Percentiles rank a stretch among this genome's conserved stretches.
phyloP scores from a whole-genome alignment of 2,113 vertebrate species.

The Odontesthes bonariensis region DNA sequence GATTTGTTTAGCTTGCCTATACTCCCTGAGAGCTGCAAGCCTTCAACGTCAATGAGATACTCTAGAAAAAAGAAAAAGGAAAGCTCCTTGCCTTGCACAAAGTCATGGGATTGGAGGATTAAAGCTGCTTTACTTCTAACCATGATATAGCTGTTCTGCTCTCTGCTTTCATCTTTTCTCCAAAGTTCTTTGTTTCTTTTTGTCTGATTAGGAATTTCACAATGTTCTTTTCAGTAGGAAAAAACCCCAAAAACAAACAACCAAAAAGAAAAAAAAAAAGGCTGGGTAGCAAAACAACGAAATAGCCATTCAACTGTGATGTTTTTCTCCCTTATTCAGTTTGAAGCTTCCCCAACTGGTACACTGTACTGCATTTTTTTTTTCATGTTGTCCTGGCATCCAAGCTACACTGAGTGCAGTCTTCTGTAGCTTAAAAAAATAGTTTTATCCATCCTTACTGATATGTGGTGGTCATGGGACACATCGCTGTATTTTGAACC shows the following conservation, averaged over 20 bases:
- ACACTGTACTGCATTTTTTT: conserved; percentile 56
- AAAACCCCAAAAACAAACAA: conserved; percentile 7
- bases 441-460: conserved; percentile 43
- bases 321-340: conserved; percentile 72
- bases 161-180: conserved; percentile 51
- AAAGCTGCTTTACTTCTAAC: conserved; percentile 64
- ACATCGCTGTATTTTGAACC: conserved; percentile 57
- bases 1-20: conserved; percentile 74
- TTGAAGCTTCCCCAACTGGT: conserved; percentile 80
- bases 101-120: conserved; percentile 57
- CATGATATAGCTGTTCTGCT: conserved; percentile 56
- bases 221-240: conserved; percentile 68
- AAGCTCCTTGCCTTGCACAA: conserved; percentile 57
- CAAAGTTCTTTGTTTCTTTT: conserved; percentile 58
- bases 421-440: conserved; percentile 64
- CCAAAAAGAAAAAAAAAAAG: conserved; percentile 18
- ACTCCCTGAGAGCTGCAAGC: conserved; percentile 49
- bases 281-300: conserved; percentile 57
- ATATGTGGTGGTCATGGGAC: conserved; percentile 49
- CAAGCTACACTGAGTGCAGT: conserved; percentile 59
- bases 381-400: conserved; percentile 76
- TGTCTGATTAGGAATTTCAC: conserved; percentile 75
- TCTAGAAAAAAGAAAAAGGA: conserved; percentile 45
- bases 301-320: conserved; percentile 71
- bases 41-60: conserved; percentile 64